Evolutionary conservation across 2,888 invertebrate species (phyloP).

Genomic region (Drosophila austrosaltans): DNA sequence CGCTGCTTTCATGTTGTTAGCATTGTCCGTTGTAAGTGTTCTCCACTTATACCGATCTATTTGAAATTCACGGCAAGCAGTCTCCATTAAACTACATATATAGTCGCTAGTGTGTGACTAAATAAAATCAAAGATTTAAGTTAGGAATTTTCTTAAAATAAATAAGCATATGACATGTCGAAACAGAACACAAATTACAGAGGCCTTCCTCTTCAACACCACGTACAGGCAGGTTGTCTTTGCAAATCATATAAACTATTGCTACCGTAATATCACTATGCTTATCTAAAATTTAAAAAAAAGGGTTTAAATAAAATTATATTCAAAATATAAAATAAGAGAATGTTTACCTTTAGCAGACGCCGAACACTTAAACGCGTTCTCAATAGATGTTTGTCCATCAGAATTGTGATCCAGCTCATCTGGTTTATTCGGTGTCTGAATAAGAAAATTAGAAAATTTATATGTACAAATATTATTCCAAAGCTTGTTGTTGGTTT

Average conservation of each 20-base stretch:
- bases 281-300: conserved; percentile 19
- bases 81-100: too few relatives aligned
- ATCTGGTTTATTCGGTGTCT: conserved; percentile 12
- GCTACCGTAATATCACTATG: conserved; percentile 15
- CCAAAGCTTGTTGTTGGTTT: conserved; percentile 9
- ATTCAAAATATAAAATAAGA: conserved; percentile 23
- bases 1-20: too few relatives aligned
- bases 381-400: conserved; percentile 5
- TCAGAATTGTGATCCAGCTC: conserved; percentile 12
- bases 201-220: conserved; percentile 16
- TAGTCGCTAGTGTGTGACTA: too few relatives aligned
- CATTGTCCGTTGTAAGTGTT: too few relatives aligned
- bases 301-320: conserved; percentile 24
- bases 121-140: too few relatives aligned
- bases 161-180: too few relatives aligned
- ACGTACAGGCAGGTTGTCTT: conserved; percentile 17
- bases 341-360: conserved; percentile 19
- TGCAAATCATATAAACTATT: conserved; percentile 15
- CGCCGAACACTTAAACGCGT: conserved; percentile 10
- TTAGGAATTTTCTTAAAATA: too few relatives aligned
- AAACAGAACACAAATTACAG: not conserved
- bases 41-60: too few relatives aligned
- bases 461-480: conserved; percentile 13
- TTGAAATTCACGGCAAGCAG: too few relatives aligned
- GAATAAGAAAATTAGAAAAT: conserved; percentile 11